A percentile compares a stretch with the other conserved stretches of the same genome.
These are phyloP conservation scores for Lycocerus yunnanus DNA, from an alignment of 2,888 invertebrate species.

Conservation along the genomic window DNA sequence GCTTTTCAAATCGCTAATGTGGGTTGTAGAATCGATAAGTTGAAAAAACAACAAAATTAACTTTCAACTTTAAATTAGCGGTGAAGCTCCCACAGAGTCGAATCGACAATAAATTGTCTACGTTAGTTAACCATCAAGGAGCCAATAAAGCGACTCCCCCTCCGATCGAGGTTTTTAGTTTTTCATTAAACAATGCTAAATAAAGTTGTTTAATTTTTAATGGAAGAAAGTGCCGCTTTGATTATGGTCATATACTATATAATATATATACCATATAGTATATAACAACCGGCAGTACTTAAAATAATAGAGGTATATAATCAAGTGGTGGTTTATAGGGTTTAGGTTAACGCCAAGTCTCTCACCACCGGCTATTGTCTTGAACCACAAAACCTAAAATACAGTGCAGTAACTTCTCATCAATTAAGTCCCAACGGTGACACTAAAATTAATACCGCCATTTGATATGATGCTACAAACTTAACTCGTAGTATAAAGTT, in stretches of 20 bases:
- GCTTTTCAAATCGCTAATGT: background rate
- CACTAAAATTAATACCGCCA: slow-evolving; percentile 21
- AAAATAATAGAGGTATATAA: slow-evolving; percentile 21
- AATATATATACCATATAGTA: too few relatives aligned
- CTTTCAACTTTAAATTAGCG: background rate
- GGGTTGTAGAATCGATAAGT: background rate
- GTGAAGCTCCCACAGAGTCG: background rate
- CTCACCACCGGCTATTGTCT: slow-evolving; percentile 26
- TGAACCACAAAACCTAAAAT: slow-evolving; percentile 24
- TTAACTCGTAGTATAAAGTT: slow-evolving; percentile 2
- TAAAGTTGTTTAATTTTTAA: background rate
- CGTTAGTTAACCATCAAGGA: background rate
- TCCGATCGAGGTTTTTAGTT: background rate
- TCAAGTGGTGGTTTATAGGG: slow-evolving; percentile 13
- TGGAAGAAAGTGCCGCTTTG: background rate
- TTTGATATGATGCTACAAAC: slow-evolving; percentile 13
- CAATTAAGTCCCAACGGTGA: slow-evolving; percentile 25
- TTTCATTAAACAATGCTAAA: background rate
- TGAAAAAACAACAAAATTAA: background rate
- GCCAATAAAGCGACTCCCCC: background rate
- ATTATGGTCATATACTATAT: background rate
- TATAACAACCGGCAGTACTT: slow-evolving; percentile 1
- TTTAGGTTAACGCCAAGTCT: slow-evolving; percentile 14
- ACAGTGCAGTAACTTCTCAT: slow-evolving; percentile 25
- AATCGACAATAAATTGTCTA: background rate